phyloP scores from a whole-genome alignment of 2,888 invertebrate genomes.

The Hypena proboscidalis region DNA sequence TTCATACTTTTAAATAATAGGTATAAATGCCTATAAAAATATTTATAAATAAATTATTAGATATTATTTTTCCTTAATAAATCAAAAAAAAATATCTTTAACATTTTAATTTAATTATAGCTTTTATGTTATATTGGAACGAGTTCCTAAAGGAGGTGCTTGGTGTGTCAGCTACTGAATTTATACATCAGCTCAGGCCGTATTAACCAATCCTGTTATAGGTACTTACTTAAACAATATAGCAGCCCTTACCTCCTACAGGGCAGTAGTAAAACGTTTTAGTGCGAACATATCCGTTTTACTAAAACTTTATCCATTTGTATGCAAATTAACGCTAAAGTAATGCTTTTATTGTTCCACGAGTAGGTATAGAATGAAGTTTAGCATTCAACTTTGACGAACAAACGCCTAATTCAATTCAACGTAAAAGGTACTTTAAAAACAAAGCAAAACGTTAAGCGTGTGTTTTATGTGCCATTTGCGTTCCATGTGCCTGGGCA shows the following conservation, averaged over 20 bases:
- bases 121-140: slow-evolving; percentile 12
- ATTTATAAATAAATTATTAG: too few relatives aligned
- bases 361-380: slow-evolving; percentile 35
- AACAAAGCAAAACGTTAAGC: slow-evolving; percentile 48
- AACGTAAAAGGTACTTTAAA: slow-evolving; percentile 43
- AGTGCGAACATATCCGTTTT: slow-evolving; percentile 25
- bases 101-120: too few relatives aligned
- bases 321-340: slow-evolving; percentile 37
- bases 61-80: too few relatives aligned
- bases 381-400: slow-evolving; percentile 33
- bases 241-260: slow-evolving; percentile 1
- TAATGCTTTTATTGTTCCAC: slow-evolving; percentile 37
- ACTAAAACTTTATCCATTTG: slow-evolving; percentile 36
- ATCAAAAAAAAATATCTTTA: too few relatives aligned
- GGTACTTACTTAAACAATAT: slow-evolving; percentile 4
- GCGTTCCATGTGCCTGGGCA: slow-evolving; percentile 31
- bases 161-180: slow-evolving; percentile 51
- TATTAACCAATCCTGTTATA: slow-evolving; percentile 10
- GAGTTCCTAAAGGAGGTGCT: slow-evolving; percentile 36
- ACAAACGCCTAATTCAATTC: slow-evolving; percentile 48
- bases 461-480: slow-evolving; percentile 54
- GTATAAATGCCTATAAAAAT: too few relatives aligned
- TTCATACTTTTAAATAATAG: too few relatives aligned
- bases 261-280: slow-evolving; percentile 22
- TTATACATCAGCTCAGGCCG: slow-evolving; percentile 36